Conservation (phyloP, 2,113 vertebrate genomes). For the Struthio camelus region DNA sequence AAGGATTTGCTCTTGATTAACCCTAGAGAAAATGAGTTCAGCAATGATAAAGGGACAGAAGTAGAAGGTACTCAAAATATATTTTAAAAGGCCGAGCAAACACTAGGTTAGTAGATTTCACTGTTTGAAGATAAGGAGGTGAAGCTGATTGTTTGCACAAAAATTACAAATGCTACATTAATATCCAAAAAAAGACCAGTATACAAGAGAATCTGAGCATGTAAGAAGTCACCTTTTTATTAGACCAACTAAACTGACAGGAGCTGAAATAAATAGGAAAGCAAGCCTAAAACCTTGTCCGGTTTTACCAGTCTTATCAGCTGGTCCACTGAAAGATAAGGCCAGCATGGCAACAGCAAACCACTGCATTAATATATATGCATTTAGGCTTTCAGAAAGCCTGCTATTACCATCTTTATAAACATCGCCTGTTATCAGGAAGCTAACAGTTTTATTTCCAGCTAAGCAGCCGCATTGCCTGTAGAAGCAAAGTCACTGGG, state of each 20-base stretch:
- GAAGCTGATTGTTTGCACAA: neutral
- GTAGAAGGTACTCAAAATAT: neutral
- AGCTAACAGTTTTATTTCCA: neutral
- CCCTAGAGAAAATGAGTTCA: slow-evolving; percentile 14
- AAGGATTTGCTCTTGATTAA: slow-evolving; percentile 48
- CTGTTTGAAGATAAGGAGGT: neutral
- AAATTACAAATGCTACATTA: neutral
- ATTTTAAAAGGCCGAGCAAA: neutral
- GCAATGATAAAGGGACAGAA: neutral
- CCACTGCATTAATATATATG: fast-evolving
- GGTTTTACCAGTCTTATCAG: neutral
- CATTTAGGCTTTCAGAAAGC: neutral
- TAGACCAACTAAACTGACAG: neutral
- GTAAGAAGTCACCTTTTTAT: neutral
- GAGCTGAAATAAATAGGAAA: neutral
- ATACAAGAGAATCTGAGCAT: neutral
- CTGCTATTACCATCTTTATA: neutral
- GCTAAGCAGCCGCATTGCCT: neutral
- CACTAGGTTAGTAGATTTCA: neutral
- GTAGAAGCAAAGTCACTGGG: neutral
- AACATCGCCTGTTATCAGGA: neutral
- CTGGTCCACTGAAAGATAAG: neutral
- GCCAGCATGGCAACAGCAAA: neutral
- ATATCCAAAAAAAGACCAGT: neutral
- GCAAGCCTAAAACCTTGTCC: neutral